Percentiles rank a stretch among this genome's conserved stretches.
Conservation (phyloP, 2,797 vertebrate species). For the Allobates femoralis region DNA sequence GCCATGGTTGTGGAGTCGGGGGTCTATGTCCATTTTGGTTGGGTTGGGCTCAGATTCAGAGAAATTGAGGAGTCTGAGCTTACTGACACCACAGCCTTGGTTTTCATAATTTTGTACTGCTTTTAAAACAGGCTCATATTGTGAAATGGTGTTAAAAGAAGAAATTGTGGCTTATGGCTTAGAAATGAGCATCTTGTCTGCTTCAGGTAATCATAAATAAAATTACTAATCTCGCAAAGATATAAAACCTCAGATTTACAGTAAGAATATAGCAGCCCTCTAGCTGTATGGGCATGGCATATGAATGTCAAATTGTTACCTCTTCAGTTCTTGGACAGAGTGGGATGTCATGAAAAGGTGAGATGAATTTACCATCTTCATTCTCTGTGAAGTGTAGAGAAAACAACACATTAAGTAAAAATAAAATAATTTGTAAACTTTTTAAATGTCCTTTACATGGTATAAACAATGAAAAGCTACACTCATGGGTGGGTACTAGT, state of each 20-base stretch:
- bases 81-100: no score
- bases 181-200: background rate
- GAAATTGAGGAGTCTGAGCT: no score
- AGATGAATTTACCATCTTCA: constrained; percentile 89
- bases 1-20: no score
- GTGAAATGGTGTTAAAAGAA: background rate
- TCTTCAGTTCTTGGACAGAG: constrained; percentile 78
- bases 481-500: no score
- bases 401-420: background rate
- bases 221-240: background rate
- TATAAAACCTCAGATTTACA: background rate
- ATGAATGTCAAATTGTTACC: constrained; percentile 67
- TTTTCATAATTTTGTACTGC: background rate
- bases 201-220: background rate
- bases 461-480: background rate
- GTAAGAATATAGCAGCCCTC: background rate
- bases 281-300: background rate
- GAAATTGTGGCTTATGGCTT: no score
- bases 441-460: background rate
- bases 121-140: background rate
- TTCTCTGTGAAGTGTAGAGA: constrained; percentile 79
- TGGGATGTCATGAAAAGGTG: constrained; percentile 98
- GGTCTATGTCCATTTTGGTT: no score
- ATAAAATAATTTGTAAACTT: background rate
- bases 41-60: no score